Conservation (phyloP, 2,797 vertebrate species). For the Sebastolobus alascanus region DNA sequence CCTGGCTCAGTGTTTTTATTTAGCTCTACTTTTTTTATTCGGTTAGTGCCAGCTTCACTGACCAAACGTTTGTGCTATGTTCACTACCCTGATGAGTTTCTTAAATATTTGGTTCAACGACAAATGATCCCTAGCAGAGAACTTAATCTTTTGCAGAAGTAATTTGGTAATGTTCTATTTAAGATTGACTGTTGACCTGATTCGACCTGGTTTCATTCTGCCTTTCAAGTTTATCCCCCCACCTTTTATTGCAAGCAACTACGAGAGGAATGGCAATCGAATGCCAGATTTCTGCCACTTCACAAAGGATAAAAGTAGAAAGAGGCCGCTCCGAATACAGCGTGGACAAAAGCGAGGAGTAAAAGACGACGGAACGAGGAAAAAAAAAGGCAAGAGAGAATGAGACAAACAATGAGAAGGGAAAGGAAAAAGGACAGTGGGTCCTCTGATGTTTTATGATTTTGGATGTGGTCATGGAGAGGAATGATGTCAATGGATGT, state of each 20-base stretch:
- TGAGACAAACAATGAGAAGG: constrained; percentile 35
- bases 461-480: constrained; percentile 52
- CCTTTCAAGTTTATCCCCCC: constrained; percentile 44
- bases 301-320: constrained; percentile 49
- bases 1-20: neutral
- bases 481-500: constrained; percentile 58
- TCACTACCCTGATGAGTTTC: neutral
- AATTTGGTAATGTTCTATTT: constrained; percentile 45
- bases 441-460: constrained; percentile 55
- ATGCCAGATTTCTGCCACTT: constrained; percentile 53
- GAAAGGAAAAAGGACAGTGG: constrained; percentile 9
- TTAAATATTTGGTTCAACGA: constrained; percentile 22
- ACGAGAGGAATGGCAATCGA: constrained; percentile 52
- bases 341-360: neutral
- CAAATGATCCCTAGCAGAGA: constrained; percentile 39
- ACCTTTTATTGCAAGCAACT: constrained; percentile 47
- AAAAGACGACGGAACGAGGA: neutral
- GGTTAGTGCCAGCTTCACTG: neutral
- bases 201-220: constrained; percentile 23
- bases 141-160: constrained; percentile 47
- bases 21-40: constrained; percentile 1
- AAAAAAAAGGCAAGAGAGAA: constrained; percentile 5
- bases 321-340: constrained; percentile 40
- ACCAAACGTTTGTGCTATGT: neutral
- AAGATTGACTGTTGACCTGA: constrained; percentile 41